phyloP scores from a whole-genome alignment of 2,113 vertebrate genomes.

The Benitochromis conjunctus region DNA sequence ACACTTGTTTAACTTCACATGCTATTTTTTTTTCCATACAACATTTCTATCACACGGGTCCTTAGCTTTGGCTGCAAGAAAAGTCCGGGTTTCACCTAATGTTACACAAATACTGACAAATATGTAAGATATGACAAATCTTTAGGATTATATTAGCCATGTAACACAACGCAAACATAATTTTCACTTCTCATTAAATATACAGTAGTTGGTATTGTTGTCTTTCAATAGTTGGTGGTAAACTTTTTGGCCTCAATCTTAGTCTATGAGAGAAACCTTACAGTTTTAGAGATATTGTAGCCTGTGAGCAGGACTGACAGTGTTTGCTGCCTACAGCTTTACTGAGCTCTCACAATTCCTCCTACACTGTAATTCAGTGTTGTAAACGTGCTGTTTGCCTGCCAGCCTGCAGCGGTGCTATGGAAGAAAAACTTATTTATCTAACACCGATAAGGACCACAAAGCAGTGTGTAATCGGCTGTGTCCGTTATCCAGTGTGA shows the following conservation, averaged over 20 bases:
- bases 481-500: background rate
- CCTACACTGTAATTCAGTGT: background rate
- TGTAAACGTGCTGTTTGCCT: background rate
- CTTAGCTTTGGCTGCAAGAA: background rate
- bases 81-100: background rate
- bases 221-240: background rate
- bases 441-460: background rate
- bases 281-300: background rate
- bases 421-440: background rate
- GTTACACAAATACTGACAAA: background rate
- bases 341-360: background rate
- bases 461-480: background rate
- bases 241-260: background rate
- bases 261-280: background rate
- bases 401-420: background rate
- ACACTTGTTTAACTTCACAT: conserved; percentile 50
- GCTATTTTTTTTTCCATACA: background rate
- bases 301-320: background rate
- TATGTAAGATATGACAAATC: background rate
- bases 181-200: background rate
- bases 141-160: background rate
- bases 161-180: background rate
- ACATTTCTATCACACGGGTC: background rate
- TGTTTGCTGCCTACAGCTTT: background rate
- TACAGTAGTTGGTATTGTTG: background rate